A percentile compares a stretch with the other conserved stretches of the same genome.
Conservation (phyloP, 2,797 vertebrate species). For the Hylomyscus alleni region DNA sequence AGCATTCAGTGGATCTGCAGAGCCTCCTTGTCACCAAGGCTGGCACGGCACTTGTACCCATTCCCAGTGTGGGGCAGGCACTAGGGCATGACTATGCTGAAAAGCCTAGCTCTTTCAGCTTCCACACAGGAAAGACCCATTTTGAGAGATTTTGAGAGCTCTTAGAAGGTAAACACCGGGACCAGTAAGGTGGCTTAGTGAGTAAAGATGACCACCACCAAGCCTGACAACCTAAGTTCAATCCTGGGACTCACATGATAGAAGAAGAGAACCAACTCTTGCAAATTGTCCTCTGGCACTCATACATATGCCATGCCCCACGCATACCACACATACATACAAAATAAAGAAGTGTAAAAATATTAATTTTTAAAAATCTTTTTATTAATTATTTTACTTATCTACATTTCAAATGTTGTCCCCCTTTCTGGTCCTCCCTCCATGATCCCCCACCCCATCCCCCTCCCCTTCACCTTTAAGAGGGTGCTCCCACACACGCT, state of each 20-base stretch:
- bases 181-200: background rate
- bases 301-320: too few relatives aligned
- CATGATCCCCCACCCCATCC: background rate
- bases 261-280: background rate
- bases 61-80: conserved; percentile 97
- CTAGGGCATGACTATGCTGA: conserved; percentile 97
- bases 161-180: background rate
- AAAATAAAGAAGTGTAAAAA: background rate
- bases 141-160: background rate
- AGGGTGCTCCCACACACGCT: background rate
- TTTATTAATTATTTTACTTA: background rate
- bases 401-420: background rate
- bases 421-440: background rate
- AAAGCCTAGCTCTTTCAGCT: conserved; percentile 91
- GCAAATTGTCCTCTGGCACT: background rate
- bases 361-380: background rate
- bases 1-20: background rate
- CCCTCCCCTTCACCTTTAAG: background rate
- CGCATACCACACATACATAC: background rate
- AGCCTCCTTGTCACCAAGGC: conserved; percentile 89
- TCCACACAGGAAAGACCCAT: background rate
- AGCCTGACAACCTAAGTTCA: background rate
- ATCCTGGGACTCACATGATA: background rate
- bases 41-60: conserved; percentile 96
- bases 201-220: background rate